These are phyloP conservation scores for Aphidius colemani DNA, from an alignment of 2,888 invertebrate species.

Conservation along the genomic window DNA sequence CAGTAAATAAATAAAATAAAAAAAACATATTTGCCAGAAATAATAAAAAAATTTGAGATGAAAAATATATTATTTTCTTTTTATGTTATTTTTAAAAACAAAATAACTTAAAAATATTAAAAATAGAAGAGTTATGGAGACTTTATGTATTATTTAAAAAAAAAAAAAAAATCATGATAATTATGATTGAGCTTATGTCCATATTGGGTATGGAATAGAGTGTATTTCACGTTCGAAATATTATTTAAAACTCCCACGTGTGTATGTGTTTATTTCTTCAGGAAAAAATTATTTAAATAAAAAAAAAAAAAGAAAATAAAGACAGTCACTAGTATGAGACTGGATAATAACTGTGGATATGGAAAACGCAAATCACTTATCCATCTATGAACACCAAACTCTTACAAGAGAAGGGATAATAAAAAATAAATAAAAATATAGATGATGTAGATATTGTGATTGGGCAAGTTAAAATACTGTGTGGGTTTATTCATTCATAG, in stretches of 20 bases:
- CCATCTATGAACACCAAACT: too few relatives aligned
- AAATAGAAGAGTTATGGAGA: too few relatives aligned
- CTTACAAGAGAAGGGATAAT: background rate
- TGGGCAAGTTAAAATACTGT: constrained; percentile 44
- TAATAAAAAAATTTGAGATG: background rate
- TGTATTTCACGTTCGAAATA: constrained; percentile 42
- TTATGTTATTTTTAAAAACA: too few relatives aligned
- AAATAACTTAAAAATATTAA: too few relatives aligned
- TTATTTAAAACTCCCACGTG: constrained; percentile 53
- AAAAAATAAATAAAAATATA: too few relatives aligned
- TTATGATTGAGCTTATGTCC: constrained; percentile 35
- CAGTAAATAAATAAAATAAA: background rate
- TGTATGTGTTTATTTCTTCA: constrained; percentile 31
- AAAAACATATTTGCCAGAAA: background rate
- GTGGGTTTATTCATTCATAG: constrained; percentile 56
- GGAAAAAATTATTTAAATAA: constrained; percentile 20
- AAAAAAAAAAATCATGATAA: background rate
- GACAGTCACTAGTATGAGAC: background rate
- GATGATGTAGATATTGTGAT: constrained; percentile 40
- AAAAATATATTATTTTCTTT: too few relatives aligned
- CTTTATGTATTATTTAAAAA: too few relatives aligned
- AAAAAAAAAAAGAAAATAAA: constrained; percentile 14
- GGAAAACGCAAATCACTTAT: constrained; percentile 28
- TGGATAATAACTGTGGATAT: constrained; percentile 24
- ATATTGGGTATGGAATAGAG: constrained; percentile 53